A percentile compares a stretch with the other conserved stretches of the same genome.
Evolutionary conservation across 2,113 vertebrate genomes (phyloP).

Genomic region (Anseranas semipalmata): DNA sequence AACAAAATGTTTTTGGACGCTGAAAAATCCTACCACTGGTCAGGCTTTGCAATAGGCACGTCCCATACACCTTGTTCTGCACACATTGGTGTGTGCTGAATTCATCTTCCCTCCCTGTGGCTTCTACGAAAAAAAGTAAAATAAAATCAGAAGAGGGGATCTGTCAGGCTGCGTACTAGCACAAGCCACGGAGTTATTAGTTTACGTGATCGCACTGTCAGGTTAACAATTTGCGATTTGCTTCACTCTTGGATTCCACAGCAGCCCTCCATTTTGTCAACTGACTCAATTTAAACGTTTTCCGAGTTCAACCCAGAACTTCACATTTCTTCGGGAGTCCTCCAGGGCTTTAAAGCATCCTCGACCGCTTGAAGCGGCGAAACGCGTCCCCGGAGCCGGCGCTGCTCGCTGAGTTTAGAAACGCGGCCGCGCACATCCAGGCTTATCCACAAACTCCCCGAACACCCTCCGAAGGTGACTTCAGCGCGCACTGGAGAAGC

Average conservation of each 20-base stretch:
- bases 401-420: background rate
- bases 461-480: background rate
- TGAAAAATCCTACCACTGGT: background rate
- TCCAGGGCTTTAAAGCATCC: background rate
- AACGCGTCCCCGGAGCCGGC: background rate
- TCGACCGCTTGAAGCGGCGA: background rate
- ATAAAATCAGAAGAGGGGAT: background rate
- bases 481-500: background rate
- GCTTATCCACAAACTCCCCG: background rate
- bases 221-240: background rate
- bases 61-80: conserved; percentile 9
- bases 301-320: background rate
- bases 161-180: background rate
- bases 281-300: conserved; percentile 15
- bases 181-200: background rate
- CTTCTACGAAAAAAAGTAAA: background rate
- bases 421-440: background rate
- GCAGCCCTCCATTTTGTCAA: conserved; percentile 66
- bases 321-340: background rate
- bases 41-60: background rate
- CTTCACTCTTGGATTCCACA: background rate
- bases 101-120: background rate
- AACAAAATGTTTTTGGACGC: background rate
- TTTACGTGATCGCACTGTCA: background rate
- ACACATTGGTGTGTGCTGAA: background rate